A percentile compares a stretch with the other conserved stretches of the same genome.
Conservation (phyloP, 2,113 vertebrate species). For the Corythaeola cristata region DNA sequence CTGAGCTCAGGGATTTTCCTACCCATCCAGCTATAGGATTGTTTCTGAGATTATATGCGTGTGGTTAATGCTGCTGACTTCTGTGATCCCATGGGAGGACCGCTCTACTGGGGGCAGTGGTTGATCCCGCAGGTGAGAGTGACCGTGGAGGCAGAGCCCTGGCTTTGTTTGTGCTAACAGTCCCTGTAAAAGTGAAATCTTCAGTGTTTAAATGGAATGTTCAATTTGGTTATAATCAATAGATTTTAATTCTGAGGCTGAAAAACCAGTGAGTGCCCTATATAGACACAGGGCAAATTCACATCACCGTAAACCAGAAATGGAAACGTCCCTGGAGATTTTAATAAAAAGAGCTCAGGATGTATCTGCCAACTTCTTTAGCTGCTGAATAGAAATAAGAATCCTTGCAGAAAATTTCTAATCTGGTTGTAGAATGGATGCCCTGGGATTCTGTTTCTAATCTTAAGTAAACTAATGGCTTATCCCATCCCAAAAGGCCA, state of each 20-base stretch:
- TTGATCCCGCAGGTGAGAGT: background rate
- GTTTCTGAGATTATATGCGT: background rate
- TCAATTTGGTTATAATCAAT: background rate
- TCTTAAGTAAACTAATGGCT: background rate
- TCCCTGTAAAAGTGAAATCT: background rate
- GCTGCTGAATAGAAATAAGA: background rate
- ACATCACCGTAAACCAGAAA: background rate
- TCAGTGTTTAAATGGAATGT: background rate
- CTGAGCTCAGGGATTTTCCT: background rate
- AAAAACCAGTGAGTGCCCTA: background rate
- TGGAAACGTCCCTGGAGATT: background rate
- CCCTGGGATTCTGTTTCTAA: background rate
- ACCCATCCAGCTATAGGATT: background rate
- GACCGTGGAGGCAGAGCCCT: background rate
- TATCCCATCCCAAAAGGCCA: background rate
- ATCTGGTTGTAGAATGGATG: background rate
- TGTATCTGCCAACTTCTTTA: background rate
- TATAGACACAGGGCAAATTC: background rate
- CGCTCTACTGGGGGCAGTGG: rapidly evolving
- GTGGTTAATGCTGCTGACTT: background rate
- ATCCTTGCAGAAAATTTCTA: background rate
- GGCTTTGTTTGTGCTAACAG: background rate
- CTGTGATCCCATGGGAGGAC: background rate
- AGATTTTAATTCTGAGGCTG: background rate
- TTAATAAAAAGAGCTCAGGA: background rate